These are phyloP conservation scores for Xylophagus ater DNA, from an alignment of 2,888 invertebrate genomes.

Conservation along the genomic window DNA sequence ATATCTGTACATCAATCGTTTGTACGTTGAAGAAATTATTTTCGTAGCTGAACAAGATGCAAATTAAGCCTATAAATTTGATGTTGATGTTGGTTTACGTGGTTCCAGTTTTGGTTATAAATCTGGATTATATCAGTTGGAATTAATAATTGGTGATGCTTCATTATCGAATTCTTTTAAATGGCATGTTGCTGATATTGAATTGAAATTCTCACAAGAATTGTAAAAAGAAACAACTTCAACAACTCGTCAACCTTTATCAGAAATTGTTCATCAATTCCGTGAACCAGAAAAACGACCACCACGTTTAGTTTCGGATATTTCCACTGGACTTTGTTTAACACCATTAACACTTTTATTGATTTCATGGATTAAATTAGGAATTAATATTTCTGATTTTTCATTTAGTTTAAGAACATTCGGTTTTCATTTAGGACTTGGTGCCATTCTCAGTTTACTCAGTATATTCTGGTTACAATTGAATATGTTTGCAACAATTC, in stretches of 20 bases:
- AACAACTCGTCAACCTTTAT: slow-evolving; percentile 40
- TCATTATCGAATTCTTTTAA: slow-evolving; percentile 79
- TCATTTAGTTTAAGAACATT: slow-evolving; percentile 68
- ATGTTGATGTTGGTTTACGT: slow-evolving; percentile 74
- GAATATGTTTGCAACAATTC: slow-evolving; percentile 92
- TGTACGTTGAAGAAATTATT: slow-evolving; percentile 77
- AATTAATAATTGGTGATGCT: slow-evolving; percentile 83
- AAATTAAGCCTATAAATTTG: slow-evolving; percentile 72
- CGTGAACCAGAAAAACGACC: slow-evolving; percentile 87
- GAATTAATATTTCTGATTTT: slow-evolving; percentile 76
- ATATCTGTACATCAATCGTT: slow-evolving; percentile 80
- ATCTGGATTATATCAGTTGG: slow-evolving; percentile 70
- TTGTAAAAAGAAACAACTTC: slow-evolving; percentile 24
- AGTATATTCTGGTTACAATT: slow-evolving; percentile 84
- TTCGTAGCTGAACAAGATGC: slow-evolving; percentile 86
- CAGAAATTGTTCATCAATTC: slow-evolving; percentile 71
- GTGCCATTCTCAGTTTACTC: slow-evolving; percentile 82
- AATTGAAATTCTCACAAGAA: slow-evolving; percentile 55
- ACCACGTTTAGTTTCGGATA: slow-evolving; percentile 72
- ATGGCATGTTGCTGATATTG: slow-evolving; percentile 73
- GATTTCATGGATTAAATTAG: slow-evolving; percentile 74
- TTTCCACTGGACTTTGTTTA: slow-evolving; percentile 75
- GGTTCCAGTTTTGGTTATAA: slow-evolving; percentile 64
- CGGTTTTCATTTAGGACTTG: slow-evolving; percentile 82
- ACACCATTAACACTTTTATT: slow-evolving; percentile 75